Base-by-base conservation (phyloP, 1,140 invertebrate genomes). In the Colletes gigas region DNA sequence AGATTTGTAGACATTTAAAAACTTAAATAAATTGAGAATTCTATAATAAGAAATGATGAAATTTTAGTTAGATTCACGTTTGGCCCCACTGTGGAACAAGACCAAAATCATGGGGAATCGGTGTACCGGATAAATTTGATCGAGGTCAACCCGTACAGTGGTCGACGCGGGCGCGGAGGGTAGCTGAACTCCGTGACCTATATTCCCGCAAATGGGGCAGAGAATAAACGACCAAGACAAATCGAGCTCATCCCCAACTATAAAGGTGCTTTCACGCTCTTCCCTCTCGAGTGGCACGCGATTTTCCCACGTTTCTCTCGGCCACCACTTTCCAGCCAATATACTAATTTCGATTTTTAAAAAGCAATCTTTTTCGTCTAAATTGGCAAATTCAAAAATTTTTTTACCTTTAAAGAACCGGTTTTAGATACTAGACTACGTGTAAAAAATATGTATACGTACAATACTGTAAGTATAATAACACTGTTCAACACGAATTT, bases 181-280 rank as follows among this genome's bases (percentile, higher is more conserved):
- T 89, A 86, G 88, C 66, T 89, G 88, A 91, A 89, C 90, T 80
- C 85, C 60, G 71, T 91, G 89, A 84, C 90, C 89, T 60, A 90
- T 88, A 86, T 90, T 68, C 75, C 78, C 59, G 57, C 52, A 91
- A 90, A 88, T 90, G 83, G 90, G 89, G 87, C 90, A 91, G 78
- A 81, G 69, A 70, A 86, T 81, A 86, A 83, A 86, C 68, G 85
- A 85, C 83, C 59, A 86, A 83, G 81, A 81, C 59, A 19, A 44
- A 83, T 82, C 75, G 67, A 62, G 60, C 12, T 78, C 55, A 47
- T 82, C 44, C 59, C 14, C 50, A 17, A 39, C 47, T 44, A n/a
- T 21, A 62, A 79, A 65, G 19, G 19, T 57, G 21, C 63, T 30
- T 14, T 41, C 77, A 7, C 60, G 47, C 52, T 41, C 41, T n/a